Percentiles rank a stretch among this genome's conserved stretches.
These are phyloP conservation scores for Drosophila suzukii DNA, from an alignment of 1,140 invertebrate genomes.

Conservation along the genomic window DNA sequence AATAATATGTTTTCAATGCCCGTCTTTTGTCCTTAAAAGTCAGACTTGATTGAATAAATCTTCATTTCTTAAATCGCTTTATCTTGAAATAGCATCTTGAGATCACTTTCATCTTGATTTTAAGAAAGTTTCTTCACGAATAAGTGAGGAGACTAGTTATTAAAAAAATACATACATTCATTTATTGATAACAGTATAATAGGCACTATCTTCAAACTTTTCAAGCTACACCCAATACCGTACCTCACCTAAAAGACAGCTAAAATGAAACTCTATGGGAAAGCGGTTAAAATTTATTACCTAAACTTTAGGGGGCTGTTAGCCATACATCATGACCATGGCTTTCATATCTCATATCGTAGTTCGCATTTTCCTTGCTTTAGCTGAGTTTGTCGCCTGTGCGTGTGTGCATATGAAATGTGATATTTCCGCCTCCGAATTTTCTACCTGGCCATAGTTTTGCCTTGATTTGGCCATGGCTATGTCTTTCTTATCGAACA, in stretches of 20 bases:
- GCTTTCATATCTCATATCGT: constrained; percentile 62
- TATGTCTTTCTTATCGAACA: constrained; percentile 66
- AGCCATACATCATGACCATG: constrained; percentile 67
- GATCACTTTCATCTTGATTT: too few species aligned
- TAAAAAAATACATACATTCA: too few species aligned
- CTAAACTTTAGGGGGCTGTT: constrained; percentile 75
- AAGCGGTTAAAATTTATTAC: constrained; percentile 81
- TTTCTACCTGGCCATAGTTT: constrained; percentile 57
- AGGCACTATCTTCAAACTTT: not conserved
- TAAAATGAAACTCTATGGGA: constrained; percentile 36
- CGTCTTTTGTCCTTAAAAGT: too few species aligned
- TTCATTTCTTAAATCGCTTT: too few species aligned
- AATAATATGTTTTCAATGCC: too few species aligned
- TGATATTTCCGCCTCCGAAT: constrained; percentile 37
- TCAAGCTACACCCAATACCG: constrained; percentile 13
- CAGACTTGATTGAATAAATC: too few species aligned
- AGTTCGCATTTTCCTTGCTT: constrained; percentile 31
- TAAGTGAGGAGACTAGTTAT: too few species aligned
- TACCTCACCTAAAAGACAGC: constrained; percentile 7
- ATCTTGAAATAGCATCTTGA: too few species aligned
- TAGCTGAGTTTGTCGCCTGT: constrained; percentile 29
- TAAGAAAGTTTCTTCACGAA: too few species aligned
- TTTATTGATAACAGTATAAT: not conserved
- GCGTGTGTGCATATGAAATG: constrained; percentile 78
- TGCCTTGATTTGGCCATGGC: constrained; percentile 32